phyloP scores from a whole-genome alignment of 2,797 vertebrate species.

The Momotus momota region DNA sequence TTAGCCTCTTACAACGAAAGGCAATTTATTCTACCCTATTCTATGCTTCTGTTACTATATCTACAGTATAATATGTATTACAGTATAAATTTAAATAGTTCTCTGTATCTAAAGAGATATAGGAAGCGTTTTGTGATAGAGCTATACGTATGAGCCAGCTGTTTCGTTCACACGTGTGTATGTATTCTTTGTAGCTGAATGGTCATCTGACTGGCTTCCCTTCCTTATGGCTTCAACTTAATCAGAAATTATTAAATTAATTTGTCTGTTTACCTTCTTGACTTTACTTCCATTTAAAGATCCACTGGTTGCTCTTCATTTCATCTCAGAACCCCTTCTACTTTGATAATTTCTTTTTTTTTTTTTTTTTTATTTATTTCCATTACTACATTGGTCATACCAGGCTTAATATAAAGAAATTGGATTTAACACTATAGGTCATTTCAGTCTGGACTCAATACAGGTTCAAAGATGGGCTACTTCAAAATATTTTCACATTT shows the following conservation, averaged over 20 bases:
- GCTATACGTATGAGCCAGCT: background rate
- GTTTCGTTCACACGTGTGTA: background rate
- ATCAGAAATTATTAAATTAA: slow-evolving; percentile 30
- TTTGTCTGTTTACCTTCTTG: too few relatives aligned
- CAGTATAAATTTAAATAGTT: background rate
- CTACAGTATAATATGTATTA: background rate
- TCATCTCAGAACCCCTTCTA: background rate
- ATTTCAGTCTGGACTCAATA: background rate
- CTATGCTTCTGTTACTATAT: background rate
- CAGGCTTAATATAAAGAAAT: background rate
- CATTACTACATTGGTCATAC: background rate
- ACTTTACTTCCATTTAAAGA: background rate
- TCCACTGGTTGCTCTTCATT: background rate
- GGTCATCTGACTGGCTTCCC: background rate
- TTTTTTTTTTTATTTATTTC: background rate
- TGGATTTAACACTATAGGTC: background rate
- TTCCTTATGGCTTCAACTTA: background rate
- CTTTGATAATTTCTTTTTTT: background rate
- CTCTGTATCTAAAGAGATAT: background rate
- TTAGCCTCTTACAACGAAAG: background rate
- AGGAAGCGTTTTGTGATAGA: background rate
- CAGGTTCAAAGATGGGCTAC: background rate
- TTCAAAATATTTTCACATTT: background rate
- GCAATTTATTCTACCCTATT: background rate
- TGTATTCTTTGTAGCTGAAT: background rate